Base-by-base conservation (phyloP, 2,113 vertebrate genomes). In the Acrocephalus kingi region DNA sequence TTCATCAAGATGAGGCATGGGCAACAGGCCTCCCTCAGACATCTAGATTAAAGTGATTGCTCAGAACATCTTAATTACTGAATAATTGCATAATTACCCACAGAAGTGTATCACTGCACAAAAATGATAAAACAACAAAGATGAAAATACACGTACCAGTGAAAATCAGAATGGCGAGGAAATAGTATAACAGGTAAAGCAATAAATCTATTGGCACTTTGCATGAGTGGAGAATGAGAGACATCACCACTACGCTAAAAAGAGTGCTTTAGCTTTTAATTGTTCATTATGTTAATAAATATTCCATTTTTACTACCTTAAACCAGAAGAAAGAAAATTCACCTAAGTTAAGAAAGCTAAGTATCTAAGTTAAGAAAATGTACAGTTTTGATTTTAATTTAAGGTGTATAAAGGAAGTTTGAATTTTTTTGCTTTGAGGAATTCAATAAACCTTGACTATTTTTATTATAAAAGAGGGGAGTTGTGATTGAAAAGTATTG, bases 241-340 rank as follows among this genome's bases (percentile, higher is more conserved):
- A 54, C 2, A 5, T 31, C 15, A 37, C 2, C 31, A 35, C 3
- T 35, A 22, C 0, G 0, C 10, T 62, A 8, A 45, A 84, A 74
- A 49, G 2, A 39, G 1, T 18, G 48, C 61, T 58, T 66, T 23
- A 30, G 33, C 4, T 25, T 84, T 22, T 54, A 87, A 61, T 74
- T 66, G 2, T 2, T 51, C 27, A 33, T 20, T 46, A 24, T 45
- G 3, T 41, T 75, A 67, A 13, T 16, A 71, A 62, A 66, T 54
- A 54, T 15, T 69, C 4, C 15, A 28, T 58, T 61, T 74, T 37
- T 66, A 46, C 35, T 49, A 33, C 10, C 8, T 58, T 37, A 62
- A 71, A 3, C 4, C 23, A 64, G 30, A 51, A 83, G 31, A 69
- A 83, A 69, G 17, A 45, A 81, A 77, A 69, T 37, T 78, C 17